Evolutionary conservation across 2,888 invertebrate species (phyloP).

Genomic region (Geotrupes spiniger): DNA sequence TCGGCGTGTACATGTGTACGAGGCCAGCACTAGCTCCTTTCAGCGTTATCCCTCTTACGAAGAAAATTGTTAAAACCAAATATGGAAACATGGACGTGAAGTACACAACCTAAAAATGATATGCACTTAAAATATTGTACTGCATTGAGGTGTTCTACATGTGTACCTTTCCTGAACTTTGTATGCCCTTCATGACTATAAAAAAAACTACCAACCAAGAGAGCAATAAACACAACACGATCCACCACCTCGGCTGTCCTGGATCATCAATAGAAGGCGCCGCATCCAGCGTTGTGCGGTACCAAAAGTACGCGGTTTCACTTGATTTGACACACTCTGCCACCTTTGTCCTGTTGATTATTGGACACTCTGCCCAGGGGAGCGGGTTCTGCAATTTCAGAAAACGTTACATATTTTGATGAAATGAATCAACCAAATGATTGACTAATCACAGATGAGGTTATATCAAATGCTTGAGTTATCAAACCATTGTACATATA

Average conservation of each 20-base stretch:
- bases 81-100: conserved; percentile 96
- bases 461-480: no score
- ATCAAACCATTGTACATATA: no score
- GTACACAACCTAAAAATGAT: conserved; percentile 75
- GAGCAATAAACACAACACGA: conserved; percentile 79
- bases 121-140: neutral
- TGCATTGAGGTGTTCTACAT: neutral
- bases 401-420: no score
- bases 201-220: conserved; percentile 92
- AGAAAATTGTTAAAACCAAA: conserved; percentile 90
- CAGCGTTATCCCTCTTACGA: conserved; percentile 83
- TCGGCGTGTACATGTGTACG: conserved; percentile 88
- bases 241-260: conserved; percentile 89
- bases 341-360: conserved; percentile 62
- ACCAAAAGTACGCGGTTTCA: conserved; percentile 92
- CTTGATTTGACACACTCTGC: conserved; percentile 80
- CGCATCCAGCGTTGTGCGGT: conserved; percentile 83
- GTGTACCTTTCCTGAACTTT: conserved; percentile 90
- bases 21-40: conserved; percentile 84
- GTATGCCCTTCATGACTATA: conserved; percentile 95
- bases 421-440: no score
- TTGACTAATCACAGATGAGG: no score
- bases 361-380: conserved; percentile 83
- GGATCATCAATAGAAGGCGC: conserved; percentile 82
- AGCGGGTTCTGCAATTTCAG: conserved; percentile 70